phyloP scores from a whole-genome alignment of 1,140 invertebrate genomes.

The Hermatobates lingyangjiaoensis region DNA sequence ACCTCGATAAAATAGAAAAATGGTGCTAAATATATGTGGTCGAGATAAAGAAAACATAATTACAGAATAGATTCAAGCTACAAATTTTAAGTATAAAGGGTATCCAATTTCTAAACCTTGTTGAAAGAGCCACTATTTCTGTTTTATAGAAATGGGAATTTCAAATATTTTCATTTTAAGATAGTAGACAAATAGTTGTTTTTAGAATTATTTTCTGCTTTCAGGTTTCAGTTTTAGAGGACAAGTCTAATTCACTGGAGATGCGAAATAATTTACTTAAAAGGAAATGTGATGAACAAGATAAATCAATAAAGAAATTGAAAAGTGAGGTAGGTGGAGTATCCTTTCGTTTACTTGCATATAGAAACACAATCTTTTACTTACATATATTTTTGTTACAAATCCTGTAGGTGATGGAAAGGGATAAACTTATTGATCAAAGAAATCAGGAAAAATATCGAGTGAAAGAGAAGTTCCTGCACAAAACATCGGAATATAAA shows the following conservation, averaged over 20 bases:
- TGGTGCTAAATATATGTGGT: too few relatives aligned
- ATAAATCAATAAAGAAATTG: constrained; percentile 26
- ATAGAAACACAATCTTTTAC: neutral
- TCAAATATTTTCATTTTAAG: too few relatives aligned
- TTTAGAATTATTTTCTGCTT: too few relatives aligned
- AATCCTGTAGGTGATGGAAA: constrained; percentile 31
- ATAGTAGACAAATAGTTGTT: too few relatives aligned
- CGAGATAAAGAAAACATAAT: too few relatives aligned
- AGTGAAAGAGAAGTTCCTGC: constrained; percentile 47
- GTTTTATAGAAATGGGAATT: too few relatives aligned
- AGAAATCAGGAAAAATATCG: constrained; percentile 52
- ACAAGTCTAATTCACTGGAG: constrained; percentile 24
- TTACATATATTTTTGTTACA: constrained; percentile 6
- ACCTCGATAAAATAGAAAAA: too few relatives aligned
- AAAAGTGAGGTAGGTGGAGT: constrained; percentile 25
- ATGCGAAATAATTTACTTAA: constrained; percentile 24
- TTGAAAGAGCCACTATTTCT: too few relatives aligned
- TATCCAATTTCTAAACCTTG: too few relatives aligned
- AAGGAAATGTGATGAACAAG: constrained; percentile 26
- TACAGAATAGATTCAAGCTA: too few relatives aligned
- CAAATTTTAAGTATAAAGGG: too few relatives aligned
- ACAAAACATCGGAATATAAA: constrained; percentile 45
- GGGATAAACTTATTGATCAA: constrained; percentile 45
- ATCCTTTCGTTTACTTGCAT: neutral
- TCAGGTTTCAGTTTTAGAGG: constrained; percentile 27